Evolutionary conservation across 1,140 invertebrate species (phyloP), one percentile per base, ranked within the genome.

Genomic region (Drosophila nigromelanica): DNA sequence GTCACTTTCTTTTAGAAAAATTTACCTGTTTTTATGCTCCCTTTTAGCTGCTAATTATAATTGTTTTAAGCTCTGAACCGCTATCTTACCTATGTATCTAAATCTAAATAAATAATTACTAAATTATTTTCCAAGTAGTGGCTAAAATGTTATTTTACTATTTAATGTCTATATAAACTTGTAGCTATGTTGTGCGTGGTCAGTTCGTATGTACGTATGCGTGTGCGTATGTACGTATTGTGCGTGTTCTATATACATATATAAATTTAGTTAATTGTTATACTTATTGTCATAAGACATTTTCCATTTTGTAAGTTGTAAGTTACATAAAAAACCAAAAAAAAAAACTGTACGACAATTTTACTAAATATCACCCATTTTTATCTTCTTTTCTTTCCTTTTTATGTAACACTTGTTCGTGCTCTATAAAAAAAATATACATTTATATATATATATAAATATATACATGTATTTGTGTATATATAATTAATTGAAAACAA

Each of bases 311-410:
- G 81, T 86, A 87, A 87, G 71, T 87, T 89, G 78, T 87, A 87
- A 87, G 83, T 79, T 79, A 78, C 54, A 59, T 45, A 67, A 66
- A 72, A 80, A 80, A 45, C 63, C 21, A 24, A 52, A 64, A 80
- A 73, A 58, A 76, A 61, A 58, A 72, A 78, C 72, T 86, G 66
- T 77, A 60, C 81, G 66, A 86, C 68, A 90, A 76, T 76, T 90
- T 91, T 80, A 91, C 89, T 91, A 91, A 91, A 90, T 86, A 82
- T 90, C 81, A 90, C 81, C 89, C 76, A 90, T 89, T 90, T 82
- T 90, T 91, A 79, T 90, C 87, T 90, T 89, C 85, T 90, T 91
- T 90, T 90, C 85, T 91, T 90, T 89, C 79, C 86, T 91, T 90
- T 90, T 90, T 86, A 86, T 86, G 82, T 86, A 86, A 86, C 82